Conservation (phyloP, 2,797 vertebrate species). For the Myotis daubentonii region DNA sequence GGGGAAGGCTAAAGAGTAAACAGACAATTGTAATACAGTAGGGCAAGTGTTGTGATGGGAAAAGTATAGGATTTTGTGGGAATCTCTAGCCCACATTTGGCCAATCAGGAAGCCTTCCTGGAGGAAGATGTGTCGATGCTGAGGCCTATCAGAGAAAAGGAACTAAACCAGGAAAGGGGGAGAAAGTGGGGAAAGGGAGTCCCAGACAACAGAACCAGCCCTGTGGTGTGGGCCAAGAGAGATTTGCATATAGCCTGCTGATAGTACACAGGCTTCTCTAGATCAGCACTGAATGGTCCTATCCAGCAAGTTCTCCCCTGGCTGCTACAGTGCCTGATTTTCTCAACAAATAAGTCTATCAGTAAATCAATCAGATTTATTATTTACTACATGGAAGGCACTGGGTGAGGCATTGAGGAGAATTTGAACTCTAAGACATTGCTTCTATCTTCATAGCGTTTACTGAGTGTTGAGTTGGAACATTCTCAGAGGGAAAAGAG, state of each 20-base stretch:
- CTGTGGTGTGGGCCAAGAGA: not conserved
- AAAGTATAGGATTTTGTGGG: not conserved
- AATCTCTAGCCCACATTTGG: not conserved
- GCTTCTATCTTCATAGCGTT: not conserved
- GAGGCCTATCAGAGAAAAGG: not conserved
- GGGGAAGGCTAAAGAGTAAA: not conserved
- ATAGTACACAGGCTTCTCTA: not conserved
- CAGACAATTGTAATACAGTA: not conserved
- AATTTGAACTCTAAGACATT: not conserved
- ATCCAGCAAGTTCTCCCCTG: not conserved
- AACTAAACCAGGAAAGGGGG: not conserved
- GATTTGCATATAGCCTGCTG: not conserved
- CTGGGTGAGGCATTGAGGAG: not conserved
- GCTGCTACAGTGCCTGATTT: not conserved
- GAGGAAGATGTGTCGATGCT: not conserved
- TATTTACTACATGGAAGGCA: not conserved
- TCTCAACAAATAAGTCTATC: conserved; percentile 1
- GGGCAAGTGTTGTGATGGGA: not conserved
- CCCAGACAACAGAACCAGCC: not conserved
- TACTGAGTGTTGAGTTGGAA: not conserved
- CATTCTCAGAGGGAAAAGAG: not conserved
- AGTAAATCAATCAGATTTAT: not conserved
- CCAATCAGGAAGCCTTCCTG: not conserved
- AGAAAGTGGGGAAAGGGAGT: not conserved
- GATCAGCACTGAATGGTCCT: not conserved